phyloP scores from a whole-genome alignment of 2,113 vertebrate genomes.

The Beaufortia kweichowensis region DNA sequence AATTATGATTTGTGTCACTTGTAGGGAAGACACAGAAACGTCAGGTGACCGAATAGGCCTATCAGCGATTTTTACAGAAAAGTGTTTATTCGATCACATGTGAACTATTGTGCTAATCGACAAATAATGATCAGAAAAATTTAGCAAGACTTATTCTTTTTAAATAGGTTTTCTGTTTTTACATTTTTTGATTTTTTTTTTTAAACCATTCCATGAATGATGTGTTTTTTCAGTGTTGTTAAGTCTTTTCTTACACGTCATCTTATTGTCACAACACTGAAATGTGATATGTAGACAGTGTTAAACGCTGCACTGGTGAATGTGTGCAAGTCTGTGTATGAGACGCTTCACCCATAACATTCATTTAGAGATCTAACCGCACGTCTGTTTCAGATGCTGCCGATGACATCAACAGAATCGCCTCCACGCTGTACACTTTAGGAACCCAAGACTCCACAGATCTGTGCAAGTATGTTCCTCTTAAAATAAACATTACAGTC shows the following conservation, averaged over 20 bases:
- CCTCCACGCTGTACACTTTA: conserved; percentile 90
- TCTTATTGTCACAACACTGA: conserved; percentile 24
- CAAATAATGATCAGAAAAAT: too few relatives aligned
- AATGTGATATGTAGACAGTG: background rate
- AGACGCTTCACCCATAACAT: too few relatives aligned
- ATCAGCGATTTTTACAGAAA: background rate
- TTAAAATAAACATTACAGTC: too few relatives aligned
- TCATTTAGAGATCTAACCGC: conserved; percentile 17
- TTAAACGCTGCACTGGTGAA: background rate
- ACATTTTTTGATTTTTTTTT: too few relatives aligned
- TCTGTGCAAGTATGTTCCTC: conserved; percentile 91
- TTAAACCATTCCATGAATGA: too few relatives aligned
- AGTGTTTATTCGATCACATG: too few relatives aligned
- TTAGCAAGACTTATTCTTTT: too few relatives aligned
- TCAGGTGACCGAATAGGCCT: background rate
- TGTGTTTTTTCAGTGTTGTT: background rate
- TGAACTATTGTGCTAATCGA: too few relatives aligned
- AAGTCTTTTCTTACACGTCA: background rate
- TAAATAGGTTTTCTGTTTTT: too few relatives aligned
- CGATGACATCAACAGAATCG: conserved; percentile 98
- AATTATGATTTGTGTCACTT: background rate
- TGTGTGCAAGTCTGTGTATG: background rate
- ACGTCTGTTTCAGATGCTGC: conserved; percentile 80
- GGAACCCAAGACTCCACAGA: conserved; percentile 97
- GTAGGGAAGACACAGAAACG: background rate